phyloP scores from a whole-genome alignment of 64 coral and sea anemone genomes.

The Porites australiensis region DNA sequence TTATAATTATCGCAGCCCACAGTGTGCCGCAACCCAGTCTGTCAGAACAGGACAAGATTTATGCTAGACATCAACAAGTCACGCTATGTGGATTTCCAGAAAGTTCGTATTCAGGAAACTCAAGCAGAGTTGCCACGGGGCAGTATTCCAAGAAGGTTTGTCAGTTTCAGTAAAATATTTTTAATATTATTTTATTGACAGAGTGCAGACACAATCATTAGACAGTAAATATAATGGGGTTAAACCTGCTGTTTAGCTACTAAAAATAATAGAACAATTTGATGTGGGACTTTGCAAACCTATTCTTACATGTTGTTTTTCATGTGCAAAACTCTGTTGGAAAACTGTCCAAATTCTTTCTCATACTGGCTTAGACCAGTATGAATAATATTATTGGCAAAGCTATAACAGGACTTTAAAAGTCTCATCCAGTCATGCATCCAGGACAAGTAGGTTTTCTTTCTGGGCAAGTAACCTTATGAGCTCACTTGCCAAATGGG shows the following conservation, averaged over 20 bases:
- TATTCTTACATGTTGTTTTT: too few relatives aligned
- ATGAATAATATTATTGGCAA: too few relatives aligned
- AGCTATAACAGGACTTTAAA: too few relatives aligned
- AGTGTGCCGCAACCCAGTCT: constrained; percentile 96
- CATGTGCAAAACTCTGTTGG: too few relatives aligned
- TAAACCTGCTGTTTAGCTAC: too few relatives aligned
- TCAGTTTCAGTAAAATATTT: neutral
- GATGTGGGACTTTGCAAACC: too few relatives aligned
- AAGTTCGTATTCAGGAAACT: constrained; percentile 97
- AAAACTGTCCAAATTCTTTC: too few relatives aligned
- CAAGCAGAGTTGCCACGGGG: constrained; percentile 96
- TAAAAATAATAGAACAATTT: too few relatives aligned
- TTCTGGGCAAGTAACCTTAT: too few relatives aligned
- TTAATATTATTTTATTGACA: neutral
- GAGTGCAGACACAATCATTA: neutral
- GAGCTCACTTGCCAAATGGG: too few relatives aligned
- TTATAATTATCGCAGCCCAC: constrained; percentile 70
- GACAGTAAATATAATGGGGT: neutral
- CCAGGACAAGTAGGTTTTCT: too few relatives aligned
- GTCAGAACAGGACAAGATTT: constrained; percentile 97
- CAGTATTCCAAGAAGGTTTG: constrained; percentile 98
- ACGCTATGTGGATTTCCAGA: constrained; percentile 99
- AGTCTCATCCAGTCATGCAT: neutral
- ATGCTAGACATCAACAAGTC: constrained; percentile 99
- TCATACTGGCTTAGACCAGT: too few relatives aligned